Conservation (phyloP, 2,888 invertebrate genomes). For the Graphium colonna region DNA sequence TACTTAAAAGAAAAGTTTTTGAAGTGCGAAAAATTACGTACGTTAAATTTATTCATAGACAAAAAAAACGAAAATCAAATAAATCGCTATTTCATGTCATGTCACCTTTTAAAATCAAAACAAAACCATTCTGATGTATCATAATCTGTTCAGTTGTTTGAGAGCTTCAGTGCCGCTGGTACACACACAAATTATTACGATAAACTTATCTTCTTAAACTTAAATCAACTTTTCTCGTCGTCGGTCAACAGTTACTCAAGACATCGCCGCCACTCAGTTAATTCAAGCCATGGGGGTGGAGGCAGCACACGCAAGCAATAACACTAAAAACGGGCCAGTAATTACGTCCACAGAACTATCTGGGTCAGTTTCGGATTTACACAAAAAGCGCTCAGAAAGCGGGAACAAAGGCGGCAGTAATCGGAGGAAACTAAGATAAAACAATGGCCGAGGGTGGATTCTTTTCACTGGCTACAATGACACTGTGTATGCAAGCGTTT, state of each 20-base stretch:
- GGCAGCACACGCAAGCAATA: slow-evolving; percentile 19
- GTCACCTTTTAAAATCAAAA: too few species aligned
- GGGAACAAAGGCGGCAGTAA: slow-evolving; percentile 22
- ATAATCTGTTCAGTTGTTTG: too few species aligned
- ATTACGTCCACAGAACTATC: slow-evolving; percentile 22
- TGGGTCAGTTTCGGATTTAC: slow-evolving; percentile 24
- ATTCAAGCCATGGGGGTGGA: slow-evolving; percentile 1
- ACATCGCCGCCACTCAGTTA: neutral
- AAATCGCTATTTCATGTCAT: too few species aligned
- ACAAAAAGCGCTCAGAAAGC: slow-evolving; percentile 22
- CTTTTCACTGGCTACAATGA: slow-evolving; percentile 21
- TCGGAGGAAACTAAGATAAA: slow-evolving; percentile 24
- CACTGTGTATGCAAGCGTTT: slow-evolving; percentile 13
- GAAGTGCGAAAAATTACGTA: too few species aligned
- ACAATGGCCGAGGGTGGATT: slow-evolving; percentile 20
- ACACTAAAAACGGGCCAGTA: slow-evolving; percentile 21
- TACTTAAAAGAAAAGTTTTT: too few species aligned
- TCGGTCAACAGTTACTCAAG: neutral
- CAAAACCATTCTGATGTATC: too few species aligned
- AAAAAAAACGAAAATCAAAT: too few species aligned
- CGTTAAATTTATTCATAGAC: too few species aligned
- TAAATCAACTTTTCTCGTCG: too few species aligned
- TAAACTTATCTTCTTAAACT: too few species aligned
- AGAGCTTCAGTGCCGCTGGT: too few species aligned
- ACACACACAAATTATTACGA: too few species aligned